Evolutionary conservation across 2,113 vertebrate species (phyloP).

Genomic region (Propithecus coquereli): DNA sequence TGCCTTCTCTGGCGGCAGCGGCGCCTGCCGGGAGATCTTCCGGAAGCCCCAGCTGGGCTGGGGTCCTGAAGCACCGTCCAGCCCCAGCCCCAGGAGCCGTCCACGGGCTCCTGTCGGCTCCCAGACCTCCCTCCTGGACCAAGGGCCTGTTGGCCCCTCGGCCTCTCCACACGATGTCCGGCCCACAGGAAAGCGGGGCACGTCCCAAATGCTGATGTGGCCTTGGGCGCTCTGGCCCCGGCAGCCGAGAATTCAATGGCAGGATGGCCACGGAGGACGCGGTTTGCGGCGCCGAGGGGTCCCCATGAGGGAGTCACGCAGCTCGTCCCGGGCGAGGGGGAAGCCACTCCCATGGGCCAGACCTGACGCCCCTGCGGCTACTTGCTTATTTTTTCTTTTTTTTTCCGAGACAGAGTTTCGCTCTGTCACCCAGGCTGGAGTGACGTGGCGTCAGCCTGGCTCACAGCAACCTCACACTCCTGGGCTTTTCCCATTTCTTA

Average conservation of each 20-base stretch:
- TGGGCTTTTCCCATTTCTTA: too few species aligned
- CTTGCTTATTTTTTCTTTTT: too few species aligned
- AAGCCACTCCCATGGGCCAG: too few species aligned
- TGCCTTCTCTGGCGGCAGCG: neutral
- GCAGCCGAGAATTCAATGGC: too few species aligned
- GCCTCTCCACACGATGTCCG: too few species aligned
- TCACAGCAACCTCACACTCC: neutral
- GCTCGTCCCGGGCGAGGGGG: too few species aligned
- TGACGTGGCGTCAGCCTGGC: neutral
- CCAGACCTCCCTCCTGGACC: neutral
- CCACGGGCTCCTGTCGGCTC: neutral
- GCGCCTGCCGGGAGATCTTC: neutral
- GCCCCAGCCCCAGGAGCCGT: neutral
- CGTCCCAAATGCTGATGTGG: neutral
- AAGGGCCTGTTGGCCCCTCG: neutral
- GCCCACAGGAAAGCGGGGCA: fast-evolving
- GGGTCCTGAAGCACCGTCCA: neutral
- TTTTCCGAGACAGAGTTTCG: too few species aligned
- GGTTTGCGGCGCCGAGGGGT: neutral
- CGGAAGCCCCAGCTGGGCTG: neutral
- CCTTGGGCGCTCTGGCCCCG: too few species aligned
- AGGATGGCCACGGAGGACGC: neutral
- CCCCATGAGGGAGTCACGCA: fast-evolving
- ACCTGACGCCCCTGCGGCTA: too few species aligned
- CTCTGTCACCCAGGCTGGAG: too few species aligned